A percentile compares a stretch with the other conserved stretches of the same genome.
Evolutionary conservation across 2,113 vertebrate species (phyloP).

Genomic region (Garra rufa): DNA sequence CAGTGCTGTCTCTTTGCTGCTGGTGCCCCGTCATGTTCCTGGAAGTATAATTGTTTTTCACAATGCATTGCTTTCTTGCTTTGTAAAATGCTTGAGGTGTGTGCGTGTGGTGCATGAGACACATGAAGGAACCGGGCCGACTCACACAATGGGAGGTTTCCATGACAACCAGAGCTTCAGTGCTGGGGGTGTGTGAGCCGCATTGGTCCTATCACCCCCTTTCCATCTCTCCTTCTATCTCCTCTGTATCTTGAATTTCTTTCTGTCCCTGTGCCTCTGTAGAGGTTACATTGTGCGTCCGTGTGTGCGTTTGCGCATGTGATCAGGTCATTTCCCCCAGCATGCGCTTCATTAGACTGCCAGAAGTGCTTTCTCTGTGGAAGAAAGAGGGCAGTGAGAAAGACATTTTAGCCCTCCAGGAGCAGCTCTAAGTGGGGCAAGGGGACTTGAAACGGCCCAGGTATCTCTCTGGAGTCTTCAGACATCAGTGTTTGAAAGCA

Average conservation of each 20-base stretch:
- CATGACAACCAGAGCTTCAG: conserved; percentile 54
- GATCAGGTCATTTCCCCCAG: conserved; percentile 34
- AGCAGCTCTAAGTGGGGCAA: conserved; percentile 20
- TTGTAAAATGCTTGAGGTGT: conserved; percentile 27
- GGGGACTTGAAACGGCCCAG: conserved; percentile 22
- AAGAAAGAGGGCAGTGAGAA: conserved; percentile 23
- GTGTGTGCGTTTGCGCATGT: background rate
- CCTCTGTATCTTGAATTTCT: background rate
- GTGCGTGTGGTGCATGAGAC: background rate
- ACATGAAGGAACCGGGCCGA: conserved; percentile 12
- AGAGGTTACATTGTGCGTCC: background rate
- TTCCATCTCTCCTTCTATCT: background rate
- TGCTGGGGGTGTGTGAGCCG: background rate
- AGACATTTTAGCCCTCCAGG: conserved; percentile 32
- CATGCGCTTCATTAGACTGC: conserved; percentile 30
- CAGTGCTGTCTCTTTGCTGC: background rate
- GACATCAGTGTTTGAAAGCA: conserved; percentile 34
- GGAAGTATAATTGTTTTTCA: background rate
- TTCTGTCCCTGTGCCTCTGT: conserved; percentile 27
- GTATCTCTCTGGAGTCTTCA: conserved; percentile 29
- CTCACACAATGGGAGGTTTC: conserved; percentile 43
- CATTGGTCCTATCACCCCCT: background rate
- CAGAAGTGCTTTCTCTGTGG: conserved; percentile 31
- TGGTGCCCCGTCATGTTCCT: background rate
- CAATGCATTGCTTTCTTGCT: conserved; percentile 30